phyloP scores from a whole-genome alignment of 2,113 vertebrate genomes.

The Bufo bufo region DNA sequence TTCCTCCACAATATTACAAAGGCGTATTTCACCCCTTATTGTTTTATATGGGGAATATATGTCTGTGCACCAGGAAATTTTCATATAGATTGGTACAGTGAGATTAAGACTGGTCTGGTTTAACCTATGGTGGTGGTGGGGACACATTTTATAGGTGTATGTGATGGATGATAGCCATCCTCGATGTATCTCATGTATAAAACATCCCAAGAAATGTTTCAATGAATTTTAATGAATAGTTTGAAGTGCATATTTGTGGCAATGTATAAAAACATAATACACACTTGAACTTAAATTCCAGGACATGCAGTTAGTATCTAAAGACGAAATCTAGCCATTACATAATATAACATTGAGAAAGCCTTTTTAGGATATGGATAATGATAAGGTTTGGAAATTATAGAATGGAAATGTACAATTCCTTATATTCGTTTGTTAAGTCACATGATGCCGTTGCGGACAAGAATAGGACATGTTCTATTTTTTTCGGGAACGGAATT shows the following conservation, averaged over 20 bases:
- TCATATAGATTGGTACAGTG: conserved; percentile 10
- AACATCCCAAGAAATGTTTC: conserved; percentile 46
- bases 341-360: neutral
- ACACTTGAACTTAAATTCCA: neutral
- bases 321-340: neutral
- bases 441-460: too few relatives aligned
- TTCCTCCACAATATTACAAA: neutral
- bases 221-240: conserved; percentile 52
- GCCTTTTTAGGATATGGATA: neutral
- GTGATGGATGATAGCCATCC: conserved; percentile 12
- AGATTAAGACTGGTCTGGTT: conserved; percentile 1
- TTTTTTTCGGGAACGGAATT: too few relatives aligned
- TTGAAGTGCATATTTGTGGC: conserved; percentile 12
- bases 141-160: neutral
- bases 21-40: neutral
- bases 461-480: too few relatives aligned
- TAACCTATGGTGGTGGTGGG: conserved; percentile 22
- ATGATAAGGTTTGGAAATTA: neutral
- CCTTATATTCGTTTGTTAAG: too few relatives aligned
- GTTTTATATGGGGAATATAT: neutral
- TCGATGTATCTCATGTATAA: conserved; percentile 34
- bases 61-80: neutral
- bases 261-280: neutral
- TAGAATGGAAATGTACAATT: too few relatives aligned
- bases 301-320: neutral